Base-by-base conservation (phyloP, 1,140 invertebrate genomes). In the Drosophila melanica region DNA sequence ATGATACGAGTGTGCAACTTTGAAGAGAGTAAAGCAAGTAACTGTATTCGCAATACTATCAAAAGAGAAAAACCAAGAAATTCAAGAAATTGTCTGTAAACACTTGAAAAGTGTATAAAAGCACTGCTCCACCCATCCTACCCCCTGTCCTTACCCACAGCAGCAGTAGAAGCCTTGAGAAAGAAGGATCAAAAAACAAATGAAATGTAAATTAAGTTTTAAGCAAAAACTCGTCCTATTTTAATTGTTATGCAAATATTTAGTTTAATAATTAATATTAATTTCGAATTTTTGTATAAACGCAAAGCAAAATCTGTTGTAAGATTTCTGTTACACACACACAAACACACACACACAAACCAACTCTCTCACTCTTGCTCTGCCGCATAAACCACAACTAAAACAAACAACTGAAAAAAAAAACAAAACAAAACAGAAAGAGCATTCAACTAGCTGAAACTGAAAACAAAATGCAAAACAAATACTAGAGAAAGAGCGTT, bases 271-370 rank as follows among this genome's bases (percentile, higher is more conserved):
- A 62, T 51, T 75, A 86, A 67, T 57, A 30, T 70, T 77, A 66
- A 59, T 75, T 85, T 85, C 48, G 39, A 74, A 73, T 66, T 77
- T 70, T 53, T 47, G 47, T 69, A 76, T 45, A 54, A 64, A 59
- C 65, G 58, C 64, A 72, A 66, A 67, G 30, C 48, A 84, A 85
- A 85, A 86, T 87, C 81, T 86, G 81, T 86, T 86, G 76, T 86
- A 87, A 85, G 81, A 86, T 89, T 86, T 79, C 74, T 54, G 63
- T 72, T 69, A 42, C 11, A 44, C 23, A 30, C 30, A 14, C 41
- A 23, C n/a, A 42, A 12, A 10, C 20, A 27, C 55, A 18, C 35
- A 39, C 35, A 50, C 54, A 59, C 48, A 41, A 23, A 33, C 55
- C 20, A 18, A 48, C 41, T 59, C 33, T 23, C 39, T 23, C 63